phyloP scores from a whole-genome alignment of 1,140 invertebrate species.

The Drosophila nigromelanica region DNA sequence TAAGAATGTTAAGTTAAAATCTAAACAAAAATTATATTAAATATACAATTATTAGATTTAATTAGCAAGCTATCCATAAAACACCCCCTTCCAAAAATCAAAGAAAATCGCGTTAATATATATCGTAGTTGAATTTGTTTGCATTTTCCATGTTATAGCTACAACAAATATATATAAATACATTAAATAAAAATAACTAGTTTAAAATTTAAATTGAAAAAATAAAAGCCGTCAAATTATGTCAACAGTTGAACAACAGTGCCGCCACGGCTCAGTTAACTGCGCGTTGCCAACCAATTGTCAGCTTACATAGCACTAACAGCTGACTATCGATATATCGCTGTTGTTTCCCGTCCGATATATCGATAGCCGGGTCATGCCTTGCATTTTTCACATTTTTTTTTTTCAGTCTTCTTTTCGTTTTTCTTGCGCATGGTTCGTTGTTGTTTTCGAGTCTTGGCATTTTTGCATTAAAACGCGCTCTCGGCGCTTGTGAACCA shows the following conservation, averaged over 20 bases:
- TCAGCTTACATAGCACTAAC: background rate
- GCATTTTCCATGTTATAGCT: slow-evolving; percentile 43
- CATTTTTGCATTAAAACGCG: slow-evolving; percentile 49
- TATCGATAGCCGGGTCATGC: slow-evolving; percentile 23
- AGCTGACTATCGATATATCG: slow-evolving; percentile 14
- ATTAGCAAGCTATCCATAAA: slow-evolving; percentile 8
- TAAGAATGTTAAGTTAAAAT: slow-evolving; percentile 77
- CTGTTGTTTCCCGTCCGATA: background rate
- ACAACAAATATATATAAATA: slow-evolving; percentile 36
- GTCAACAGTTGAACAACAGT: slow-evolving; percentile 11
- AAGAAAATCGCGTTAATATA: slow-evolving; percentile 15
- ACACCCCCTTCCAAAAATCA: slow-evolving; percentile 1
- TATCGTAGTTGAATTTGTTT: slow-evolving; percentile 46
- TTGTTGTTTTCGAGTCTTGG: slow-evolving; percentile 35
- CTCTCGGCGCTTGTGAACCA: slow-evolving; percentile 43
- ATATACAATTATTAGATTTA: slow-evolving; percentile 55
- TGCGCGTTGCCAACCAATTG: slow-evolving; percentile 16
- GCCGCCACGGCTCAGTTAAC: background rate
- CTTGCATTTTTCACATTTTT: slow-evolving; percentile 28
- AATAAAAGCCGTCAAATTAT: background rate
- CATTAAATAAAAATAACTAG: slow-evolving; percentile 35
- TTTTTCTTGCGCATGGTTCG: slow-evolving; percentile 47
- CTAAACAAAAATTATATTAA: slow-evolving; percentile 54
- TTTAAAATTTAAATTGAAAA: background rate
- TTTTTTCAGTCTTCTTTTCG: slow-evolving; percentile 47